Evolutionary conservation across 2,113 vertebrate genomes (phyloP).

Genomic region (Pangasianodon gigas): DNA sequence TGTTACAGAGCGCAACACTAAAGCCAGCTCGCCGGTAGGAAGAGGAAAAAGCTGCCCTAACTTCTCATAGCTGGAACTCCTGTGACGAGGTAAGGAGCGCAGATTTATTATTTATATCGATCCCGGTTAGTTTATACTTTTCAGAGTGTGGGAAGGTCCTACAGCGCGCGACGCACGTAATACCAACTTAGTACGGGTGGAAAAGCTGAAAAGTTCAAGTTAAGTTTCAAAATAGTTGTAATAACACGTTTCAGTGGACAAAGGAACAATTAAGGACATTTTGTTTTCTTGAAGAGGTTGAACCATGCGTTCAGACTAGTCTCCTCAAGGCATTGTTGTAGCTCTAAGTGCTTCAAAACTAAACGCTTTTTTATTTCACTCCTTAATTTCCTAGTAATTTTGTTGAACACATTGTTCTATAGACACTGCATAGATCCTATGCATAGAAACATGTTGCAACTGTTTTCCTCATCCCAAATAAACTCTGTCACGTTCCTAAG

Average conservation of each 20-base stretch:
- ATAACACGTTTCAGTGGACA: not conserved
- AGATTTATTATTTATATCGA: not conserved
- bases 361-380: not conserved
- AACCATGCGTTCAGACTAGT: not conserved
- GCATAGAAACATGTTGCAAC: not conserved
- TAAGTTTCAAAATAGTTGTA: not conserved
- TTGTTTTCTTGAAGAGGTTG: not conserved
- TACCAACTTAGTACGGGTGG: not conserved
- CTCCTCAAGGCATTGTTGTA: not conserved
- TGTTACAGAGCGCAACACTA: conserved; percentile 1
- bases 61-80: not conserved
- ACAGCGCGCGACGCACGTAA: too few species aligned
- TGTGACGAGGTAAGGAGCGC: not conserved
- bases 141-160: not conserved
- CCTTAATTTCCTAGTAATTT: too few species aligned
- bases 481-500: not conserved
- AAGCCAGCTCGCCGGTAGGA: not conserved
- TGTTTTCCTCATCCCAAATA: not conserved
- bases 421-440: too few species aligned
- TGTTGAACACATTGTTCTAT: not conserved
- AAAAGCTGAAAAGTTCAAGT: not conserved
- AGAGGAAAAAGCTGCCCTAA: conserved; percentile 3
- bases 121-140: not conserved
- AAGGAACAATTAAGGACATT: not conserved
- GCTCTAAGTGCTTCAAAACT: not conserved